Conservation (phyloP, 2,888 invertebrate species). For the Ectobius pallidus region DNA sequence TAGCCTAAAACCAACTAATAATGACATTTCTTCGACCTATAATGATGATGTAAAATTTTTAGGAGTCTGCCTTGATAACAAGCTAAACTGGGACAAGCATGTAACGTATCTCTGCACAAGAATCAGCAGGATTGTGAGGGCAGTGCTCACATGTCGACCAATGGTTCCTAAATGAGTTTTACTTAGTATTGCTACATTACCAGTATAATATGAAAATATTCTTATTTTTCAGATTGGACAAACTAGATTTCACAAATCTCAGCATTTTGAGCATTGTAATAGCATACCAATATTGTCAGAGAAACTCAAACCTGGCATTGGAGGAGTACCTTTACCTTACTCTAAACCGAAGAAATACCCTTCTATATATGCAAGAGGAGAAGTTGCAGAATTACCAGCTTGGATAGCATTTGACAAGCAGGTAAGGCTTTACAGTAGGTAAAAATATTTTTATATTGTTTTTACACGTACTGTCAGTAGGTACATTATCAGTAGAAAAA, state of each 20-base stretch:
- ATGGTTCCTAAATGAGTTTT: no score
- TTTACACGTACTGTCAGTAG: not conserved
- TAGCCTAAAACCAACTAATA: no score
- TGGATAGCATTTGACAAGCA: constrained; percentile 91
- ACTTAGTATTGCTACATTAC: no score
- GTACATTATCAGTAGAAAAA: not conserved
- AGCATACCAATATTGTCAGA: constrained; percentile 68
- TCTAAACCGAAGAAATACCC: constrained; percentile 63
- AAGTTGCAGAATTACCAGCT: constrained; percentile 75
- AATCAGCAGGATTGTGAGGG: no score
- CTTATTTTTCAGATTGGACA: constrained; percentile 63
- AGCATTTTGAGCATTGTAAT: constrained; percentile 64
- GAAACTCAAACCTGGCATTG: constrained; percentile 64
- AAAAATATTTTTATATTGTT: not conserved
- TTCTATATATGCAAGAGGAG: constrained; percentile 76
- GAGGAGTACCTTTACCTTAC: constrained; percentile 61
- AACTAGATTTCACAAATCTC: constrained; percentile 66
- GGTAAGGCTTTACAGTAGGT: constrained; percentile 55
- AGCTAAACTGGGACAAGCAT: no score
- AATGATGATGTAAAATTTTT: no score
- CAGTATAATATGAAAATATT: no score
- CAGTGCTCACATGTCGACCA: no score
- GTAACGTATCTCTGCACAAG: no score
- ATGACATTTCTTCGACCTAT: no score
- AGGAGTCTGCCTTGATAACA: no score